Evolutionary conservation across 2,797 vertebrate species (phyloP), one percentile per base, ranked within the genome.

Genomic region (Erpetoichthys calabaricus): DNA sequence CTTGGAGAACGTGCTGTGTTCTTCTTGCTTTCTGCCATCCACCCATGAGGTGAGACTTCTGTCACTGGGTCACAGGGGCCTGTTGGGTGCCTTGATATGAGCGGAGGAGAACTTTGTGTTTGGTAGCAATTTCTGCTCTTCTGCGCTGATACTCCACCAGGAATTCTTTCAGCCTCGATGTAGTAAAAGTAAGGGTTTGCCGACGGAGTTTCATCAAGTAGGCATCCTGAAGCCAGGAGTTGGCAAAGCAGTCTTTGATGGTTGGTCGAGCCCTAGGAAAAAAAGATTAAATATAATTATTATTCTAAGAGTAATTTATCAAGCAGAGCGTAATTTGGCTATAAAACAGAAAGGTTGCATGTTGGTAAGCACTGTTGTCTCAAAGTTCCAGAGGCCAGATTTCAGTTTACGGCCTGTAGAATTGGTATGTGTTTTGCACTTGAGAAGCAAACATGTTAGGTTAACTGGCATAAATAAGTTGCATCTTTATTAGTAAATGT

Each of bases 161-260:
- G 74, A 94, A 96, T 71, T 98, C 94, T 77, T 99, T 98, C 73
- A 99, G 93, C 67, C 89, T 85, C 41, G 82, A 91, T 59, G 93
- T 99, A 69, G 95, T 97, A 65, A 99, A 99, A 67, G 96, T 98
- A 58, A 98, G 89, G 0, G 93, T 99, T 79, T 98, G 94, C 59
- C 96, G 85, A 2, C 94, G 88, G 45, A 98, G 86, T 62, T 94
- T 90, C 94, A 96, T 98, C 77, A 99, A 80, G 67, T 98, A 97
- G 65, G 94, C 93, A 0, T 99, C 95, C 75, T 99, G 96, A 63
- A 99, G 87, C 96, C 96, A 99, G 0, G 95, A 81, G 65, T 96
- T 94, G 65, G 75, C 88, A 56, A 90, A 89, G 79, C 94, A 97
- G 79, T 98, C 96, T 73, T 93, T 94, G 66, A 97, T 78, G 0